A percentile compares a stretch with the other conserved stretches of the same genome.
Evolutionary conservation across 2,113 vertebrate genomes (phyloP).

Genomic region (Oreotragus oreotragus): DNA sequence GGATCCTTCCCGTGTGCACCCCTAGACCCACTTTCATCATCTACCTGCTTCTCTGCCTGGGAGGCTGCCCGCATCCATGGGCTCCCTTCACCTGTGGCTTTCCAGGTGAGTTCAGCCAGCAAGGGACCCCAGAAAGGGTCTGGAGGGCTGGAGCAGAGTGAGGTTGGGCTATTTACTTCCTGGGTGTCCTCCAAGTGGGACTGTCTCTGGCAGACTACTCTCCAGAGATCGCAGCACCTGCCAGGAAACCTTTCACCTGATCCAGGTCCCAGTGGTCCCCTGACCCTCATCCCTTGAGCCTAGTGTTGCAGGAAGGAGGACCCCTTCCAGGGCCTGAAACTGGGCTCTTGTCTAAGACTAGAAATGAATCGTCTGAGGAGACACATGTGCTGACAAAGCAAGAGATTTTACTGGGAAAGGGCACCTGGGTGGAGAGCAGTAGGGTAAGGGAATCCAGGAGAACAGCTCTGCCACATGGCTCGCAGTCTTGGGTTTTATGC

Average conservation of each 20-base stretch:
- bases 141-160: background rate
- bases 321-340: background rate
- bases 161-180: background rate
- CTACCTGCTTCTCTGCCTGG: background rate
- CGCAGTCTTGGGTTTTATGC: background rate
- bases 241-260: background rate
- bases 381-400: background rate
- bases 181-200: background rate
- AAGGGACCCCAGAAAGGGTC: background rate
- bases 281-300: background rate
- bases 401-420: background rate
- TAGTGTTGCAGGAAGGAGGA: background rate
- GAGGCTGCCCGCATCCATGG: background rate
- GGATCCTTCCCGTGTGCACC: accelerated
- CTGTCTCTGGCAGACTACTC: background rate
- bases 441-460: background rate
- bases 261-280: background rate
- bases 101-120: background rate
- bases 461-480: background rate
- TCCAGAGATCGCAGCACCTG: background rate
- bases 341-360: background rate
- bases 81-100: background rate
- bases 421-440: background rate
- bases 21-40: background rate
- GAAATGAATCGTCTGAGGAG: background rate